phyloP scores from a whole-genome alignment of 2,888 invertebrate species.

The Meta bourneti region DNA sequence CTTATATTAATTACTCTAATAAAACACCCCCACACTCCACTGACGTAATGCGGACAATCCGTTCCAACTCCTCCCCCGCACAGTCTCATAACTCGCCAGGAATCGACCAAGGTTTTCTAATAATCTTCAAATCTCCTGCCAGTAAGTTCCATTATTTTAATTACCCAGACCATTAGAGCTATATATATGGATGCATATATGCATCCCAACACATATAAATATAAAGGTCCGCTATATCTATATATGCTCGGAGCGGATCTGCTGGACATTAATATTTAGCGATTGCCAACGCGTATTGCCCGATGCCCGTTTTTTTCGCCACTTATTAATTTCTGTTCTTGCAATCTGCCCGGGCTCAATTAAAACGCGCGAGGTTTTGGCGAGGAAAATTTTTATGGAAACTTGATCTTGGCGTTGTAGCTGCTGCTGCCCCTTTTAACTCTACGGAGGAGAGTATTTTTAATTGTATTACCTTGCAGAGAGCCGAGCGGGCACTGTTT shows the following conservation, averaged over 20 bases:
- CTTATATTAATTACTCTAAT: conserved; percentile 75
- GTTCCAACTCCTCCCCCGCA: conserved; percentile 7
- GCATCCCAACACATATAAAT: conserved; percentile 23
- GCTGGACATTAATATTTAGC: conserved; percentile 73
- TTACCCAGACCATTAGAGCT: conserved; percentile 68
- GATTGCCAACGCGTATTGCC: conserved; percentile 63
- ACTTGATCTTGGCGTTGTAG: conserved; percentile 50
- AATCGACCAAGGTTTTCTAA: conserved; percentile 62
- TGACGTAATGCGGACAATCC: conserved; percentile 54
- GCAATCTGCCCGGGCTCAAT: conserved; percentile 59
- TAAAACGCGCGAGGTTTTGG: conserved; percentile 59
- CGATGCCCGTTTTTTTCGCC: conserved; percentile 32
- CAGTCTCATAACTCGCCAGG: conserved; percentile 54
- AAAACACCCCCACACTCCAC: conserved; percentile 53
- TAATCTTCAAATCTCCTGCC: conserved; percentile 70
- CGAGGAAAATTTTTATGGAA: conserved; percentile 64
- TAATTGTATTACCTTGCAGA: conserved; percentile 67
- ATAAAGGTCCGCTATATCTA: not conserved
- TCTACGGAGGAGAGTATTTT: conserved; percentile 47
- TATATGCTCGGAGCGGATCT: conserved; percentile 33
- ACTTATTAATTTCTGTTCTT: conserved; percentile 72
- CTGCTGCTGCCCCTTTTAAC: conserved; percentile 10
- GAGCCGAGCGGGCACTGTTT: conserved; percentile 45
- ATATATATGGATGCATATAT: conserved; percentile 51
- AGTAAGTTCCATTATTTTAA: conserved; percentile 74